Conservation (phyloP, 92 coral and sea anemone species). For the Anthopleura xanthogrammica region DNA sequence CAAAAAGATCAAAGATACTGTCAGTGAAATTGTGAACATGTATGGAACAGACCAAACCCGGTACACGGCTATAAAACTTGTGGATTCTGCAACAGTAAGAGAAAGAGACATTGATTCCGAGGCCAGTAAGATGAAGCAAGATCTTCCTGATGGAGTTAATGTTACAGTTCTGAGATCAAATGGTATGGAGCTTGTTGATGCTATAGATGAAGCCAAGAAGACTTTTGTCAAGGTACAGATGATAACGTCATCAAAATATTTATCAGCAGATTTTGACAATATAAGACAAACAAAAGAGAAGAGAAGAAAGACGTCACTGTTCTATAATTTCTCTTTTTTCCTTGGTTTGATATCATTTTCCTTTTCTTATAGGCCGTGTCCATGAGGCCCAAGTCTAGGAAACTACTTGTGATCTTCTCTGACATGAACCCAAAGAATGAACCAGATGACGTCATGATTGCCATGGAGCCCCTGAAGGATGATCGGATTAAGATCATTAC, state of each 20-base stretch:
- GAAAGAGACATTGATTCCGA: constrained; percentile 41
- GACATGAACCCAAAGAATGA: constrained; percentile 68
- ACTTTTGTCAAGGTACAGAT: constrained; percentile 40
- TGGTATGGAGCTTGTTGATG: constrained; percentile 63
- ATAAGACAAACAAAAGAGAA: too few species aligned
- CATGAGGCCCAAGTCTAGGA: constrained; percentile 67
- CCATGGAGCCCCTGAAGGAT: constrained; percentile 52
- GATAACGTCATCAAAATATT: too few species aligned
- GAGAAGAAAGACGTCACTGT: too few species aligned
- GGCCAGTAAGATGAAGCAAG: constrained; percentile 23
- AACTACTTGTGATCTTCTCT: constrained; percentile 71
- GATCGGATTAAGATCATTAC: constrained; percentile 69
- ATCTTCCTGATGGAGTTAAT: constrained; percentile 43
- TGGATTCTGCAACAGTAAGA: constrained; percentile 22
- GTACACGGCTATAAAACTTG: constrained; percentile 54
- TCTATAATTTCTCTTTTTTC: not conserved
- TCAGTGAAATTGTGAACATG: constrained; percentile 52
- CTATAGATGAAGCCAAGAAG: constrained; percentile 57
- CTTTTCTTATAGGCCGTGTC: constrained; percentile 12
- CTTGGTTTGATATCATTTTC: not conserved
- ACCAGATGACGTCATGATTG: constrained; percentile 43
- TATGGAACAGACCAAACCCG: constrained; percentile 50
- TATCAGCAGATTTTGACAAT: not conserved
- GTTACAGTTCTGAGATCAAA: constrained; percentile 42
- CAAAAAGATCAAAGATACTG: constrained; percentile 63